Evolutionary conservation across 2,888 invertebrate species (phyloP), one percentile per base, ranked within the genome.

Genomic region (Diarsia dahlii): DNA sequence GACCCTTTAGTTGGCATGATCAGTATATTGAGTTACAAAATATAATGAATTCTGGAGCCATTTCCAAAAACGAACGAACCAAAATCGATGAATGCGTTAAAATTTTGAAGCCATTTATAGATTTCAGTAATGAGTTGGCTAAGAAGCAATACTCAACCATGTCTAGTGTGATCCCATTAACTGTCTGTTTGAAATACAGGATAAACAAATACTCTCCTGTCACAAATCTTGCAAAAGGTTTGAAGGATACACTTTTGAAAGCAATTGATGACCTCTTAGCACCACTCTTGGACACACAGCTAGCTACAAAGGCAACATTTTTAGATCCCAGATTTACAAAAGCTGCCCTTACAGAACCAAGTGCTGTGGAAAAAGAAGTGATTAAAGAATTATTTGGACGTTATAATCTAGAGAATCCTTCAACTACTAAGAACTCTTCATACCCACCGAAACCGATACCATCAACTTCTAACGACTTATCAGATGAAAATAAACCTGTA

Each of bases 321-420:
- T 10, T 74, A 34, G 74, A 74, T 62, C 72, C 74, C n/a, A 74
- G 74, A 74, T 71, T 63, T 34, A 46, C 72, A 46, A 63, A 54
- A 54, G n/a, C 0, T 20, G 28, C 8, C 6, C 23, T 74, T 18
- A 15, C 23, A 71, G n/a, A n/a, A 71, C 52, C n/a, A 15, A 15
- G 6, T 52, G 9, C 23, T 46, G 62, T 63, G 18, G 45, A 54
- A 74, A 4, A 23, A 15, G n/a, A 45, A 62, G 9, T 74, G 28
- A 45, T 71, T 13, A 45, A 52, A 18, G 74, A 71, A 52, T 34
- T 62, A 20, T 13, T 10, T 52, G 50, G 45, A 45, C 39, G n/a
- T n/a, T n/a, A n/a, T n/a, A n/a, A n/a, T n/a, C n/a, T n/a, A n/a
- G n/a, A n/a, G n/a, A n/a, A n/a, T n/a, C n/a, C n/a, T n/a, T n/a